Evolutionary conservation across 2,113 vertebrate genomes (phyloP).

Genomic region (Lophius piscatorius): DNA sequence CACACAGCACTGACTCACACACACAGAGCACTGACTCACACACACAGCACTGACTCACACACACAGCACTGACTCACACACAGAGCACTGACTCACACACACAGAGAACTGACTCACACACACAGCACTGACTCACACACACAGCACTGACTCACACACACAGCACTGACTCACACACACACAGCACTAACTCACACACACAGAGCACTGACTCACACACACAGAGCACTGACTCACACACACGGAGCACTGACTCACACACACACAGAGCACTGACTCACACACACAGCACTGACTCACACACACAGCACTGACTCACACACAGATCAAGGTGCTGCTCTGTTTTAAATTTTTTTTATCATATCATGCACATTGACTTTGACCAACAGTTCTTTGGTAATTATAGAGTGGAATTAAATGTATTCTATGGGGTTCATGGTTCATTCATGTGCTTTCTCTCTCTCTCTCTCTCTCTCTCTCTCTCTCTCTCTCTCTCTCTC

Average conservation of each 20-base stretch:
- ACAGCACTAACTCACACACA: slow-evolving; percentile 29
- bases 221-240: too few relatives aligned
- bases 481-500: slow-evolving; percentile 4
- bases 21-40: too few relatives aligned
- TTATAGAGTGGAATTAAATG: slow-evolving; percentile 63
- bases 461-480: slow-evolving; percentile 29
- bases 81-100: neutral
- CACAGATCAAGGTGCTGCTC: slow-evolving; percentile 30
- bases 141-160: slow-evolving; percentile 5
- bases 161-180: too few relatives aligned
- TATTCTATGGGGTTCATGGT: slow-evolving; percentile 56
- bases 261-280: slow-evolving; percentile 1
- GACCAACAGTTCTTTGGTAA: slow-evolving; percentile 45
- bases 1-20: neutral
- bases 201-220: neutral
- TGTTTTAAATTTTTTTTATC: too few relatives aligned
- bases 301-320: slow-evolving; percentile 29
- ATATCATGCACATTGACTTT: slow-evolving; percentile 58
- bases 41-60: too few relatives aligned
- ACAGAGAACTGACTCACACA: too few relatives aligned
- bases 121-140: too few relatives aligned
- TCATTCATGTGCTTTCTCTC: slow-evolving; percentile 57
- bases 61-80: too few relatives aligned
- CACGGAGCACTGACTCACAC: too few relatives aligned
- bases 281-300: slow-evolving; percentile 16